Evolutionary conservation across 2,113 vertebrate species (phyloP).

Genomic region (Ovibos moschatus): DNA sequence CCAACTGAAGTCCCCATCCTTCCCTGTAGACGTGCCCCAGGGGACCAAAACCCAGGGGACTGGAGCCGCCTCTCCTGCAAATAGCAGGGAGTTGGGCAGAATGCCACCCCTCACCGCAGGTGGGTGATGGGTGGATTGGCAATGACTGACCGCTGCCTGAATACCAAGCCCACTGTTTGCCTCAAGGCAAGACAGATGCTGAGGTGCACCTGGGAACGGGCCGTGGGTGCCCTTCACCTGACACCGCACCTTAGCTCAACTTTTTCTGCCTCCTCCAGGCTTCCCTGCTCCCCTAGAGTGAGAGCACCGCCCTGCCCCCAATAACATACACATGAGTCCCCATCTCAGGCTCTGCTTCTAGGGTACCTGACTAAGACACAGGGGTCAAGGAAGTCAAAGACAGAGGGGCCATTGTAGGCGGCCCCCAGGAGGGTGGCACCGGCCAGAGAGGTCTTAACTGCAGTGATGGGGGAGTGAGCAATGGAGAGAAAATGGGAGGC

Average conservation of each 20-base stretch:
- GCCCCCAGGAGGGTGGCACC: not conserved
- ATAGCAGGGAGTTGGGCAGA: not conserved
- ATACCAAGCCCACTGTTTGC: not conserved
- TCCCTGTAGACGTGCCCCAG: not conserved
- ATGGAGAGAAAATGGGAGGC: fast-evolving
- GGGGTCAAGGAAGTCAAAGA: not conserved
- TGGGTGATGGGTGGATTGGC: not conserved
- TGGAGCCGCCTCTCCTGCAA: not conserved
- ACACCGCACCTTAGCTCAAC: not conserved
- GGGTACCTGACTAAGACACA: not conserved
- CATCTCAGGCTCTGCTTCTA: not conserved
- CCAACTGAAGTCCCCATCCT: not conserved
- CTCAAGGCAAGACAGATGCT: not conserved
- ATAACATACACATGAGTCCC: not conserved
- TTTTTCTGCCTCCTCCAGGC: not conserved
- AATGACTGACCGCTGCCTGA: not conserved
- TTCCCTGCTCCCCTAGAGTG: too few species aligned
- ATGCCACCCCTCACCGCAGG: fast-evolving
- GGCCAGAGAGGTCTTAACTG: not conserved
- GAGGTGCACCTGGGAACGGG: not conserved
- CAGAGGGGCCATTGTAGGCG: not conserved
- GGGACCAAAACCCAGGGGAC: not conserved
- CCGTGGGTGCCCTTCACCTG: not conserved
- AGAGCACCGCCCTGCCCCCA: too few species aligned
- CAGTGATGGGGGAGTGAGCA: not conserved